These are phyloP conservation scores for Pectinophora gossypiella DNA, from an alignment of 1,140 invertebrate genomes.

Conservation along the genomic window DNA sequence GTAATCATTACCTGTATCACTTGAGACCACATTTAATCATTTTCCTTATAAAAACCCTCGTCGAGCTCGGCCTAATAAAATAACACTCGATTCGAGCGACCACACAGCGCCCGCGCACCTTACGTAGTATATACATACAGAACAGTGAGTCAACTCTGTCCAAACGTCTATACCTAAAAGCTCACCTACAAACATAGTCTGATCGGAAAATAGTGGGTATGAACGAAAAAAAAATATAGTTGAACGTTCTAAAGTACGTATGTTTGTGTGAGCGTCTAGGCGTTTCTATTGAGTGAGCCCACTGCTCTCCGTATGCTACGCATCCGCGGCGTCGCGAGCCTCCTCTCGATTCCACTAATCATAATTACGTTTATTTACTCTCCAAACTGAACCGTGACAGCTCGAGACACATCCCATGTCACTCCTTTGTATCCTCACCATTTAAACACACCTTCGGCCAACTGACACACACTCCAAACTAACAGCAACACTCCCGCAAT, in stretches of 20 bases:
- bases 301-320: too few species aligned
- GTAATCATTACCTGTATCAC: constrained; percentile 2
- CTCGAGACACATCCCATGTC: neutral
- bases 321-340: too few species aligned
- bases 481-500: neutral
- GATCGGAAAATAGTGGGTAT: too few species aligned
- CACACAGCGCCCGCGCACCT: too few species aligned
- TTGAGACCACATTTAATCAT: neutral
- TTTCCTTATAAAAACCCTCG: neutral
- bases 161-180: too few species aligned
- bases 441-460: neutral
- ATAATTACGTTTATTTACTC: neutral
- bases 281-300: too few species aligned
- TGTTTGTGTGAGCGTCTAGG: too few species aligned
- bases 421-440: neutral
- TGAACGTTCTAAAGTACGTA: too few species aligned
- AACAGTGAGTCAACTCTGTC: too few species aligned
- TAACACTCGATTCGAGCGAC: neutral
- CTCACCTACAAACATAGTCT: too few species aligned
- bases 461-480: neutral
- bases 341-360: neutral
- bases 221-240: too few species aligned
- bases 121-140: too few species aligned
- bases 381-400: neutral
- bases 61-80: neutral